Evolutionary conservation across 2,113 vertebrate genomes (phyloP), one percentile per base, ranked within the genome.

Genomic region (Tylochromis polylepis): DNA sequence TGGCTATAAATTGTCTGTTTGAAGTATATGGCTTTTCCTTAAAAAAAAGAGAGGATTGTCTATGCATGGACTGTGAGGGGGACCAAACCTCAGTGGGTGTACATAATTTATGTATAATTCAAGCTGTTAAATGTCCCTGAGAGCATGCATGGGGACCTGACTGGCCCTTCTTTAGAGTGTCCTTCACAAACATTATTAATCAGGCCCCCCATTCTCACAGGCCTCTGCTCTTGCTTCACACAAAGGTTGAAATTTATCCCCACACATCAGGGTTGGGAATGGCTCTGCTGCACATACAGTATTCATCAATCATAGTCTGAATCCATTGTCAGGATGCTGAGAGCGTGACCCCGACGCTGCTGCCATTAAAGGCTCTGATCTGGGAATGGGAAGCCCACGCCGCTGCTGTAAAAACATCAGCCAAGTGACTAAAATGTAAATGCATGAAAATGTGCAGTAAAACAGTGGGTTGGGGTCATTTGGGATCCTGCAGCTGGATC

Each of bases 281-380:
- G 11, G 72, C 72, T 53, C 46, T 53, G 72, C 46, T 77, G 46
- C 86, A 81, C 85, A 85, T 90, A 91, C 93, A 92, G 85, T 87
- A 75, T 79, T 86, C 90, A 94, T 93, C 90, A 85, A 91, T 93
- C 93, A 93, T 90, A 11, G 87, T 89, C 88, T 55, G 67, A 1
- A 85, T 62, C 81, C 22, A 70, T 89, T 89, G 92, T 91, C 83
- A 38, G 77, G 46, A 82, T 34, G 31, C 55, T 88, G 91, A 82
- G 83, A 87, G 88, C 4, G 27, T 5, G 49, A 11, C 12, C 22
- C 72, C 31, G 36, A 80, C 6, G 6, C 55, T 27, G 78, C 34
- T 77, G 72, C 72, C 72, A 34, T 77, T 53, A 77, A 77, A 77
- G 72, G 11, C 46, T 53, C 46, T 77, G 18, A 53, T 77, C 46